Percentiles rank a stretch among this genome's conserved stretches.
These are phyloP conservation scores for Taeniopygia guttata DNA, from an alignment of 2,797 vertebrate genomes.

Conservation along the genomic window DNA sequence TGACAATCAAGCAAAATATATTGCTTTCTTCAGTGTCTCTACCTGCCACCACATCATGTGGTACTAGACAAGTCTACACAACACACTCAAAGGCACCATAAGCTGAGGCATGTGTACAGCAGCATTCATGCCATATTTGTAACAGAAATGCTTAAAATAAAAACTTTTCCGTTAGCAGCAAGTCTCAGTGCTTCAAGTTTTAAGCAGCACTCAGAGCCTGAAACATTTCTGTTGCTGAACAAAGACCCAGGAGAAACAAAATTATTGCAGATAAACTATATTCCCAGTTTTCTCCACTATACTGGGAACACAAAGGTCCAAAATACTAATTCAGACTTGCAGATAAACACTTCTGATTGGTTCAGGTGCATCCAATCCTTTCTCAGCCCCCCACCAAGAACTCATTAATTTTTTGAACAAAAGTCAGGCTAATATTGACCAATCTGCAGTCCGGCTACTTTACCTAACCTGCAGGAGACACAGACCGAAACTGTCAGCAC, in stretches of 20 bases:
- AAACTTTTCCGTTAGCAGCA: background rate
- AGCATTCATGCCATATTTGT: background rate
- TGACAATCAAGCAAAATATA: background rate
- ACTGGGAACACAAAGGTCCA: background rate
- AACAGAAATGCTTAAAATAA: background rate
- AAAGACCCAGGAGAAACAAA: background rate
- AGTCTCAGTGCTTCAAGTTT: background rate
- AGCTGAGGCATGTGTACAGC: background rate
- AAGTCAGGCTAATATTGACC: background rate
- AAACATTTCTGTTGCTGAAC: background rate
- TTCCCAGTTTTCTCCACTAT: background rate
- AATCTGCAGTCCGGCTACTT: background rate
- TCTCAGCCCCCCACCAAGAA: background rate
- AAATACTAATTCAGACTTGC: background rate
- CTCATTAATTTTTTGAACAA: background rate
- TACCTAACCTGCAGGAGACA: background rate
- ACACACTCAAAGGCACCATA: background rate
- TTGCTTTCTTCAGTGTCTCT: background rate
- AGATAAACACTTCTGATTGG: background rate
- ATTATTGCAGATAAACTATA: background rate
- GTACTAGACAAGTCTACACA: background rate
- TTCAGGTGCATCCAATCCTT: background rate
- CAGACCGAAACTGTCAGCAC: background rate
- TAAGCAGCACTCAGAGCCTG: background rate
- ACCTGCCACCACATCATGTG: accelerated